Conservation (phyloP, 1,140 invertebrate genomes). For the Teleogryllus occipitalis region DNA sequence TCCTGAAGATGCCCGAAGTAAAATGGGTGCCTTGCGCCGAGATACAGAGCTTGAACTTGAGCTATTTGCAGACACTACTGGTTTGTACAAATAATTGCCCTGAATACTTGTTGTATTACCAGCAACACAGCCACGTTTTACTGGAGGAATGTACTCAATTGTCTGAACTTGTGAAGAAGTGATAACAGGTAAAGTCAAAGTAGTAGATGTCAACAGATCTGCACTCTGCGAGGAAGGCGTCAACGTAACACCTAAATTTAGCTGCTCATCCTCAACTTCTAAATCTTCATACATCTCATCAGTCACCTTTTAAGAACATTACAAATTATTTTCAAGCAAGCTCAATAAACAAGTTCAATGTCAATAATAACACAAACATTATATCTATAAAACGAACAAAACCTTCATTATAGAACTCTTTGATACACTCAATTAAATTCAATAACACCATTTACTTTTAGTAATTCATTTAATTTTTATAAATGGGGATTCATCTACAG, state of each 20-base stretch:
- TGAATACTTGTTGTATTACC: slow-evolving; percentile 32
- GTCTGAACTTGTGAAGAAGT: slow-evolving; percentile 18
- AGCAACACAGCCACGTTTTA: slow-evolving; percentile 10
- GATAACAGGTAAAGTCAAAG: slow-evolving; percentile 10
- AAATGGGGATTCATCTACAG: no score
- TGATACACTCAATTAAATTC: no score
- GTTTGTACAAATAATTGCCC: slow-evolving; percentile 40
- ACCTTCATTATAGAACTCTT: no score
- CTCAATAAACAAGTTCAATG: no score
- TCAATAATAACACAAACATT: no score
- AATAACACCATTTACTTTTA: background rate
- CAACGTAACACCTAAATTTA: slow-evolving; percentile 22
- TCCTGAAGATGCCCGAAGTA: slow-evolving; percentile 10
- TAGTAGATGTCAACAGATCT: slow-evolving; percentile 7
- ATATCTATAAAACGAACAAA: no score
- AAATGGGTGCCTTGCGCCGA: slow-evolving; percentile 12
- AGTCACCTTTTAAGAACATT: slow-evolving; percentile 24
- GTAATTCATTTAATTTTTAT: background rate
- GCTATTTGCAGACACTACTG: slow-evolving; percentile 26
- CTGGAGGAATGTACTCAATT: slow-evolving; percentile 12
- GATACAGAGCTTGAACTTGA: background rate
- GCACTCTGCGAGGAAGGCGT: slow-evolving; percentile 11
- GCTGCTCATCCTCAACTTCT: slow-evolving; percentile 22
- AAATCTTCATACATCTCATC: slow-evolving; percentile 28
- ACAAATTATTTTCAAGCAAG: no score